A percentile compares a stretch with the other conserved stretches of the same genome.
phyloP scores from a whole-genome alignment of 1,140 invertebrate species.

The Habropoda laboriosa region DNA sequence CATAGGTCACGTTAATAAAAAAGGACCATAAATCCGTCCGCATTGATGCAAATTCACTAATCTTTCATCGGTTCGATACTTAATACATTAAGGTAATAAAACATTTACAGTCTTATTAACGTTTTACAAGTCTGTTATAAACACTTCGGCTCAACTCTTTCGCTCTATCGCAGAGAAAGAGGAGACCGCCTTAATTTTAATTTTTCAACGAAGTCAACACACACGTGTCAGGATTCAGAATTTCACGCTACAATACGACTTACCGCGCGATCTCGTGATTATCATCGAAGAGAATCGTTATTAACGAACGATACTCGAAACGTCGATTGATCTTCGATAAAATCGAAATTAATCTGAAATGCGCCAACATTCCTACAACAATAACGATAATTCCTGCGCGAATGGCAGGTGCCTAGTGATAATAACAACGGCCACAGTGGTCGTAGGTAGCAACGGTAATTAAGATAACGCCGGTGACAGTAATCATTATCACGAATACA shows the following conservation, averaged over 20 bases:
- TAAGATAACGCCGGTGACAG: constrained; percentile 59
- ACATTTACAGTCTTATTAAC: not conserved
- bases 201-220: not conserved
- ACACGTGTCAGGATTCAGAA: not conserved
- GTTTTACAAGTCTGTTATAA: no score
- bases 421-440: constrained; percentile 18
- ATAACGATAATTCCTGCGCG: not conserved
- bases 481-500: constrained; percentile 47
- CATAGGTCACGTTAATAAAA: no score
- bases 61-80: not conserved
- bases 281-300: not conserved
- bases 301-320: not conserved
- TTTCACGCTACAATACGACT: not conserved
- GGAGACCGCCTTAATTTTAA: not conserved
- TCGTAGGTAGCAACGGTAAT: constrained; percentile 45
- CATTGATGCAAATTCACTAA: not conserved
- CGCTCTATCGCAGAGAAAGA: no score
- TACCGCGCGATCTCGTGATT: not conserved
- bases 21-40: not conserved
- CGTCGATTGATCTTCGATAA: not conserved
- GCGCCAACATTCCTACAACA: not conserved
- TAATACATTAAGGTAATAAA: not conserved
- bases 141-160: no score
- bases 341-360: constrained; percentile 9
- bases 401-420: constrained; percentile 26